Base-by-base conservation (phyloP, 2,888 invertebrate species). In the Chymomyza fuscimana region DNA sequence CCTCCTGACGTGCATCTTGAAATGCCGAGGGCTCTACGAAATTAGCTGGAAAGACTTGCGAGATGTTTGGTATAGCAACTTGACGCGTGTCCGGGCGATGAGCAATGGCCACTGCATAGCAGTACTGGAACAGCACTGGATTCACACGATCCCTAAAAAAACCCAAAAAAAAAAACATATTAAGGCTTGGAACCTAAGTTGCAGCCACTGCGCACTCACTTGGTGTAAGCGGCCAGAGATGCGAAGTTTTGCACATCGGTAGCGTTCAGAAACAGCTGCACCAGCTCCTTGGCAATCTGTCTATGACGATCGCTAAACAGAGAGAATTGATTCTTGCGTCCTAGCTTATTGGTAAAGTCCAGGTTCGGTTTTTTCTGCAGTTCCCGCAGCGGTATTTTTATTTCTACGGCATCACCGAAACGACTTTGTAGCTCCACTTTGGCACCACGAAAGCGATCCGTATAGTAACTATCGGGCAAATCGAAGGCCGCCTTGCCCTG, bases 1-100 rank as follows among this genome's bases (percentile, higher is more conserved):
- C 93, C 89, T 95, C 94, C 88, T 96, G 95, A 15, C 95, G 93
- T 0, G 95, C 96, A 64, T 93, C 92, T 1, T 94, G 92, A 89
- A 97, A 95, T 3, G 95, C 93, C 52, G 94, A 94, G 10, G 96
- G 94, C 82, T 96, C 96, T 83, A 97, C 92, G 91, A 96, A 97
- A 91, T 96, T 96, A 87, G 95, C 95, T 0, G 97, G 97, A 91
- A 97, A 96, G 0, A 94, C 93, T 90, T 96, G 95, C 52, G 94
- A 94, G 76, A 97, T 94, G 0, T 96, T 94, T 0, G 97, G 97
- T 0, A 97, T 96, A 61, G 96, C 91, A 22, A 97, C 85, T 60
- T 80, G 61, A 2, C 75, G 67, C 0, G 91, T 91, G 71, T 91
- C 92, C 46, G 75, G 75, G 5, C 92, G 91, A 92, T 96, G 96